Evolutionary conservation across 1,140 invertebrate genomes (phyloP), one percentile per base, ranked within the genome.

Genomic region (Ganaspis sp.): DNA sequence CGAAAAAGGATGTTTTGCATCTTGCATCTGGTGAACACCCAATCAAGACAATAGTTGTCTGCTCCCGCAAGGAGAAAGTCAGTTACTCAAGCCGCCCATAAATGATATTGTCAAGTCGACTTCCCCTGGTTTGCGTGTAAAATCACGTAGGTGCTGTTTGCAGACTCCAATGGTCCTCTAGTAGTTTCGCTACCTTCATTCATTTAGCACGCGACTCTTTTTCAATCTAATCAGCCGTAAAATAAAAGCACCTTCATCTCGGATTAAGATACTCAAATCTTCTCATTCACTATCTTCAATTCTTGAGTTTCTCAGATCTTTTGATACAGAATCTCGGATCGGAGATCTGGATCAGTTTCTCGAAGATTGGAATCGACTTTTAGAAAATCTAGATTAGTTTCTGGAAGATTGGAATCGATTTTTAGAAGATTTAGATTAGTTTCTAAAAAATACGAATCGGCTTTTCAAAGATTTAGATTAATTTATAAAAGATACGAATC

Each of bases 81-180:
- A 83, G 82, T 91, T 91, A 84, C 86, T 85, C 84, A 91, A 82
- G 82, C 76, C 75, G 78, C 74, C 88, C 88, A 89, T 90, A 89
- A 90, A 90, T 90, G 90, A 91, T 89, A 90, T 88, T 87, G 86
- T 88, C 86, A 87, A 87, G 84, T 83, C 81, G 54, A 23, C 21
- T 49, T 19, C 38, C 45, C 45, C 38, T 70, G 40, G 58, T 82
- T 80, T 81, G 45, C 64, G 23, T 78, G 78, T 21, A 58, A n/a
- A n/a, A 26, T 58, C 72, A 71, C 80, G 79, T 81, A 82, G 78
- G 75, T 82, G 76, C 80, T 78, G 72, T 79, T 73, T 74, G 49
- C 80, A 84, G 82, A 81, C 72, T 78, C 82, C 73, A 83, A 77
- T 81, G 79, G 70, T 76, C 77, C 82, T 72, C 76, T 75, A 75